phyloP scores from a whole-genome alignment of 2,113 vertebrate genomes.

The Crotalus helleri region DNA sequence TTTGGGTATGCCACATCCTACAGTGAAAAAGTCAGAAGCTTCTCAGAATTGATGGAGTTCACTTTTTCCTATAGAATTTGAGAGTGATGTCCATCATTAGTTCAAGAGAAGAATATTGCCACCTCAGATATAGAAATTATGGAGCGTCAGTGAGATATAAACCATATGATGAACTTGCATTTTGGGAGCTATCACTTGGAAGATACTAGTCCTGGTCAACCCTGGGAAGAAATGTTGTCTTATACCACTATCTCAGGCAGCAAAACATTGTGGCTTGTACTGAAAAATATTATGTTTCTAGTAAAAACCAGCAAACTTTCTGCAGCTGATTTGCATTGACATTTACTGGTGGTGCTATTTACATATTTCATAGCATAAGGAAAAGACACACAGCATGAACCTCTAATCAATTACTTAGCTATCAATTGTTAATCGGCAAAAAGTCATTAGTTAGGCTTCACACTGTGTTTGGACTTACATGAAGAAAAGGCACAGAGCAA shows the following conservation, averaged over 20 bases:
- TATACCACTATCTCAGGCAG: background rate
- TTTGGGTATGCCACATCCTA: background rate
- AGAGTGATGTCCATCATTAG: background rate
- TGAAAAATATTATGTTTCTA: background rate
- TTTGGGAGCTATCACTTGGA: background rate
- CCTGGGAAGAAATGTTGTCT: background rate
- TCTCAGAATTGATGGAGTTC: background rate
- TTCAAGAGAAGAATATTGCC: background rate
- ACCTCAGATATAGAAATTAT: background rate
- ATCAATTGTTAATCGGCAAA: slow-evolving; percentile 13
- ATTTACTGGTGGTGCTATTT: background rate
- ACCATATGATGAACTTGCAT: background rate
- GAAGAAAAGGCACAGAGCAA: background rate
- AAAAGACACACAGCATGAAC: slow-evolving; percentile 27
- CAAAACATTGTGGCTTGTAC: background rate
- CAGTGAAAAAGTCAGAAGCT: background rate
- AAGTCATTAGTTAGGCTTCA: slow-evolving; percentile 23
- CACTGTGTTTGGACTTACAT: slow-evolving; percentile 22
- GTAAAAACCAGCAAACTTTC: background rate
- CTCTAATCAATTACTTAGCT: slow-evolving; percentile 39
- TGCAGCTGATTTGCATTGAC: background rate
- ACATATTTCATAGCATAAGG: slow-evolving; percentile 38
- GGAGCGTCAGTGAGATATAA: background rate
- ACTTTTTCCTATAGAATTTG: background rate
- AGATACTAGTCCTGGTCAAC: background rate